Evolutionary conservation across 2,797 vertebrate genomes (phyloP).

Genomic region (Podarcis siculus): DNA sequence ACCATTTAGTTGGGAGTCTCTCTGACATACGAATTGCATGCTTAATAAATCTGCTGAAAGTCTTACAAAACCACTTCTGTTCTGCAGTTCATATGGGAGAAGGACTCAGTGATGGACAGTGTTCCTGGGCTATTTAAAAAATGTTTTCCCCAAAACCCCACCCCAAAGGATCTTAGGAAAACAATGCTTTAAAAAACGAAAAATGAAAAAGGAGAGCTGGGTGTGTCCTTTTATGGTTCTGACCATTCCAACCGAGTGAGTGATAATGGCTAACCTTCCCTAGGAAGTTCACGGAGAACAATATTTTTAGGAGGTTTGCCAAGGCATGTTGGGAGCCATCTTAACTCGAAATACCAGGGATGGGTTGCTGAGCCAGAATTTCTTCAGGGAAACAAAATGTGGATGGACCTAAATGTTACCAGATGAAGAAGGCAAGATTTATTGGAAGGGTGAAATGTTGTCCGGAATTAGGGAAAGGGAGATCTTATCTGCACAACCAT

Average conservation of each 20-base stretch:
- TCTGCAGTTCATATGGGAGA: too few species aligned
- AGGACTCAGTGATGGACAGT: background rate
- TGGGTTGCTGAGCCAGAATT: slow-evolving; percentile 15
- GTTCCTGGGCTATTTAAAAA: background rate
- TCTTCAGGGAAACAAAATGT: background rate
- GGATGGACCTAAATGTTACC: slow-evolving; percentile 7
- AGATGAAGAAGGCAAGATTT: slow-evolving; percentile 38
- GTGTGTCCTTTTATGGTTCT: background rate
- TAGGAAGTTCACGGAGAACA: slow-evolving; percentile 30
- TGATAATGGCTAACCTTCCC: slow-evolving; percentile 9
- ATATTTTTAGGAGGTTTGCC: slow-evolving; percentile 32
- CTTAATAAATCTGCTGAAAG: too few species aligned
- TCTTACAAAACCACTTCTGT: too few species aligned
- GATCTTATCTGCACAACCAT: slow-evolving; percentile 1
- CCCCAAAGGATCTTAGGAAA: background rate
- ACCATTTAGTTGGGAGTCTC: too few species aligned
- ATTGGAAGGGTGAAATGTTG: background rate
- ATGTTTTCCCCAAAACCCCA: background rate
- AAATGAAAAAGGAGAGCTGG: background rate
- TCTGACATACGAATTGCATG: too few species aligned
- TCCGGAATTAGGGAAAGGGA: background rate
- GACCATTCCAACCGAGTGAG: slow-evolving; percentile 23
- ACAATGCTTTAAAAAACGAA: background rate
- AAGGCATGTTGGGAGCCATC: slow-evolving; percentile 35
- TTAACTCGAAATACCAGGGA: slow-evolving; percentile 46